A percentile compares a stretch with the other conserved stretches of the same genome.
Conservation (phyloP, 2,888 invertebrate genomes). For the Agrotis clavis region DNA sequence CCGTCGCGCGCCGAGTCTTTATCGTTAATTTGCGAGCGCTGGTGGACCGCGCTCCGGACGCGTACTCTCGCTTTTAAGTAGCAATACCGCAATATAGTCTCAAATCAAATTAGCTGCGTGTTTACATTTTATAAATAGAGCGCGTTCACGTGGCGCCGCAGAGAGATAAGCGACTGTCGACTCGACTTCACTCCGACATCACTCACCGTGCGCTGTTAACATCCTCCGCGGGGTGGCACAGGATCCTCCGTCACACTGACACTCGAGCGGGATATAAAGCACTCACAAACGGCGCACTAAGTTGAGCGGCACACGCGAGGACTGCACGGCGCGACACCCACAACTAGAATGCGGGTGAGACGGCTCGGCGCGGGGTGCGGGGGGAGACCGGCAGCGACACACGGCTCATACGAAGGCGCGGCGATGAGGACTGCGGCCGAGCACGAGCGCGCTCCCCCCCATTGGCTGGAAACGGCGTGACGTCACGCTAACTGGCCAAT, state of each 20-base stretch:
- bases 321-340: conserved; percentile 90
- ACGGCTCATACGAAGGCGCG: conserved; percentile 89
- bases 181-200: conserved; percentile 69
- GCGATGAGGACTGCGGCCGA: conserved; percentile 89
- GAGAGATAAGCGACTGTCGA: conserved; percentile 82
- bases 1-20: conserved; percentile 83
- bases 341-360: conserved; percentile 90
- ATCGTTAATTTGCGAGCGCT: conserved; percentile 85
- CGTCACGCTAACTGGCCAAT: conserved; percentile 86
- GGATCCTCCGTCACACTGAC: conserved; percentile 89
- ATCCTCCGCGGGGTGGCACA: conserved; percentile 88
- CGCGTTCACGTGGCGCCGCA: conserved; percentile 88
- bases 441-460: conserved; percentile 81
- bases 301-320: conserved; percentile 89
- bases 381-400: conserved; percentile 85
- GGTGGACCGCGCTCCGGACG: conserved; percentile 79
- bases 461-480: conserved; percentile 85
- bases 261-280: conserved; percentile 88
- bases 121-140: conserved; percentile 90
- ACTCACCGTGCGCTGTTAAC: conserved; percentile 91
- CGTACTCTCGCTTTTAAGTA: conserved; percentile 82
- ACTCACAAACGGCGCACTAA: conserved; percentile 91
- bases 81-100: conserved; percentile 80
- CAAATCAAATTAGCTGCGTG: conserved; percentile 88
- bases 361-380: conserved; percentile 84